Evolutionary conservation across 2,113 vertebrate genomes (phyloP).

Genomic region (Emydura subglobosa): DNA sequence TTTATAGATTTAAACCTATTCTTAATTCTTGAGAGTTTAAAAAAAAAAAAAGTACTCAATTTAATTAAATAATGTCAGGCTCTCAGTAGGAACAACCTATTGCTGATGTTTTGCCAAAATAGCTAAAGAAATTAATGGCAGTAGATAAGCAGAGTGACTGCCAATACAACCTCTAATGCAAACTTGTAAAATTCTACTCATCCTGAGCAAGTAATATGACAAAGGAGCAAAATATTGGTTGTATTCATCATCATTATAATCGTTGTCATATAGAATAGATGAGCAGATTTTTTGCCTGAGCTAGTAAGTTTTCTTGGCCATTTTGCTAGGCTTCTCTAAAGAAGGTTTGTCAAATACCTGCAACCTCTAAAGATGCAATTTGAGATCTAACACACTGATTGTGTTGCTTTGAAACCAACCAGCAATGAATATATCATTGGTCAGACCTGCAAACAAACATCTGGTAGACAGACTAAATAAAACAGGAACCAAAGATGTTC

Average conservation of each 20-base stretch:
- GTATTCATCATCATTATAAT: background rate
- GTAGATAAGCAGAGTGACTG: background rate
- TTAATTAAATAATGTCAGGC: conserved; percentile 48
- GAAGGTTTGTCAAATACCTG: background rate
- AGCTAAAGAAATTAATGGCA: conserved; percentile 27
- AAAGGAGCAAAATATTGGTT: background rate
- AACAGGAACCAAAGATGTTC: background rate
- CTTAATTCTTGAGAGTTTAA: background rate
- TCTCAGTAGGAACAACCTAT: conserved; percentile 27
- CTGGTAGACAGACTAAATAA: background rate
- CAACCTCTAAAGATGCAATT: background rate
- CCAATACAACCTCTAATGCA: background rate
- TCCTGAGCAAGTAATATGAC: background rate
- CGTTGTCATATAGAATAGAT: background rate
- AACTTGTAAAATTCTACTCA: background rate
- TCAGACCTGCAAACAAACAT: background rate
- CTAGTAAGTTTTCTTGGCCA: background rate
- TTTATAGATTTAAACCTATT: background rate
- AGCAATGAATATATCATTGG: background rate
- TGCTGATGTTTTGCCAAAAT: conserved; percentile 51
- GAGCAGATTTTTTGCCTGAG: background rate
- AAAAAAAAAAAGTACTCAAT: background rate
- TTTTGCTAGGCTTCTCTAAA: background rate
- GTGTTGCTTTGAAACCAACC: background rate
- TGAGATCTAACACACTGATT: background rate